These are phyloP conservation scores for Anoplius nigerrimus DNA, from an alignment of 2,888 invertebrate genomes.

Conservation along the genomic window DNA sequence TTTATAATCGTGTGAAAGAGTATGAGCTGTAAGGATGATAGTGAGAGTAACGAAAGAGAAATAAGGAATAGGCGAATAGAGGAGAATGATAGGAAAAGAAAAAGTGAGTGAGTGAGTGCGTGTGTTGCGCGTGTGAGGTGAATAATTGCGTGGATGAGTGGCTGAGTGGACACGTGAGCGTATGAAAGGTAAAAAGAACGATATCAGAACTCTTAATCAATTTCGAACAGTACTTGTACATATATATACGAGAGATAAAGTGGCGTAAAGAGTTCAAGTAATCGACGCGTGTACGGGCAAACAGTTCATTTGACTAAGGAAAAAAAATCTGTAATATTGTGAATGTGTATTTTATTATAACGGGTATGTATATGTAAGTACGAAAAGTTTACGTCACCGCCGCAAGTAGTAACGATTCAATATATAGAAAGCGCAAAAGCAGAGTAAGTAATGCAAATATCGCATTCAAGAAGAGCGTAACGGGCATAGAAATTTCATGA, in stretches of 20 bases:
- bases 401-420: too few species aligned
- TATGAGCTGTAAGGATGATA: slow-evolving; percentile 13
- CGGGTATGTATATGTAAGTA: slow-evolving; percentile 46
- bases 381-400: slow-evolving; percentile 2
- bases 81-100: slow-evolving; percentile 1
- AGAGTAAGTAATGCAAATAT: too few species aligned
- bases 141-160: too few species aligned
- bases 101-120: background rate
- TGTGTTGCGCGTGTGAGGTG: background rate
- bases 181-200: slow-evolving; percentile 8
- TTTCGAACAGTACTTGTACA: slow-evolving; percentile 45
- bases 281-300: background rate
- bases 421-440: too few species aligned
- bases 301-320: slow-evolving; percentile 8
- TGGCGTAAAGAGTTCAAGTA: background rate
- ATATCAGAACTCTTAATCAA: slow-evolving; percentile 56
- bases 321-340: slow-evolving; percentile 58
- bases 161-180: too few species aligned
- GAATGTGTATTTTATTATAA: slow-evolving; percentile 72
- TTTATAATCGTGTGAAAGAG: slow-evolving; percentile 51
- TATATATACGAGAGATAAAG: slow-evolving; percentile 20
- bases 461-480: too few species aligned
- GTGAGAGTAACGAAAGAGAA: background rate
- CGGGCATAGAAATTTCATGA: too few species aligned
- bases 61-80: too few species aligned